Percentiles rank a stretch among this genome's conserved stretches.
These are phyloP conservation scores for Diaphora mendica DNA, from an alignment of 2,888 invertebrate species.

Conservation along the genomic window DNA sequence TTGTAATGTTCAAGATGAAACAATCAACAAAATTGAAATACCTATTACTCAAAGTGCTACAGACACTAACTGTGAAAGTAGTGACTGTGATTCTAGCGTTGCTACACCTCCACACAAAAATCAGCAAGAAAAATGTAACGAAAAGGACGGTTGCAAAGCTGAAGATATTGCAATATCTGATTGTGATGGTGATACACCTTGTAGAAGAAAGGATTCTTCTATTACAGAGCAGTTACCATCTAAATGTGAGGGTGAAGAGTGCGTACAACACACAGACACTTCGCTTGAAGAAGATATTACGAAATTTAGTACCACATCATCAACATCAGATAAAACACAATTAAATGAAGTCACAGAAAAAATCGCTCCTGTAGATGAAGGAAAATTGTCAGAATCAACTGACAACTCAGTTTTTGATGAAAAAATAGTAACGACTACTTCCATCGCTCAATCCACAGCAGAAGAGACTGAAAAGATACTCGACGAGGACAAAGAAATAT, in stretches of 20 bases:
- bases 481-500: neutral
- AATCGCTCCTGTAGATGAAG: neutral
- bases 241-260: constrained; percentile 59
- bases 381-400: neutral
- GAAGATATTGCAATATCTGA: constrained; percentile 49
- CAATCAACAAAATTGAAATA: constrained; percentile 31
- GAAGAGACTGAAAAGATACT: neutral
- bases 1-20: constrained; percentile 46
- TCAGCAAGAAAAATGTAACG: constrained; percentile 46
- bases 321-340: constrained; percentile 25
- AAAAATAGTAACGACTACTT: neutral
- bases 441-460: neutral
- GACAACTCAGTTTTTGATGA: neutral
- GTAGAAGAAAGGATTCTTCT: constrained; percentile 63
- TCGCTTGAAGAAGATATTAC: constrained; percentile 8
- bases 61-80: constrained; percentile 28
- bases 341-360: constrained; percentile 26
- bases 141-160: constrained; percentile 49
- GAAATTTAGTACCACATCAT: constrained; percentile 21
- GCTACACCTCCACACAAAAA: constrained; percentile 32
- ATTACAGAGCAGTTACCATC: constrained; percentile 48
- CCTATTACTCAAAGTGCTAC: constrained; percentile 26
- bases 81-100: constrained; percentile 33
- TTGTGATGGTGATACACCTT: constrained; percentile 63
- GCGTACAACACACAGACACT: constrained; percentile 39